Evolutionary conservation across 2,888 invertebrate species (phyloP), one percentile per base, ranked within the genome.

Genomic region (Dynastes tityus): DNA sequence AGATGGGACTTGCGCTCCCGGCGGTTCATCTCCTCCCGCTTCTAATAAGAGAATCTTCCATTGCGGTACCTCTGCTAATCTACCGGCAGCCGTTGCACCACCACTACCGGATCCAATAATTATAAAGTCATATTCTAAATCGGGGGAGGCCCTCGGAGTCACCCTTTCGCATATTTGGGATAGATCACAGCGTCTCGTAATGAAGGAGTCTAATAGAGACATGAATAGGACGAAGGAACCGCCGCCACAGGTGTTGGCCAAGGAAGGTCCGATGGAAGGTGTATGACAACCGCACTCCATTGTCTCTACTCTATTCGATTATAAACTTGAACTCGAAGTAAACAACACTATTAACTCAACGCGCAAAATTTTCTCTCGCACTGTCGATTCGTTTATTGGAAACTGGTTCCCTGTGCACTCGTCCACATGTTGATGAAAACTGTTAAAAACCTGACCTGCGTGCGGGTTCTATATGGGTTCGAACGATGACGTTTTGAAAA

Each of bases 21-120:
- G 91, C 0, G 94, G 94, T 86, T 94, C 94, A 83, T 94, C 94
- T 0, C 92, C 93, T 0, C 94, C 94, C 0, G 94, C 94, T 89
- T 94, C 94, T 80, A 94, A 86, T 9, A 94, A 87, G 37, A 94
- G 85, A n/a, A 94, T 93, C 32, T 75, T 78, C 80, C 80, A 80
- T 58, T 91, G 89, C 5, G 91, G 89, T 63, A 92, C 90, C 84
- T 94, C 93, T 22, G 93, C 92, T n/a, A 94, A 86, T 78, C 93
- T 89, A 0, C 90, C 91, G 8, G 94, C 94, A 0, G 92, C 91
- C 8, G 92, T 92, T 0, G 93, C 88, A 0, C 94, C 94, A 0
- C 92, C 92, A 2, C 93, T 91, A 0, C 94, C 94, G 2, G 92
- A 93, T 0, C 93, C 94, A 11, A 92, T 88, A 5, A 93, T 93